Evolutionary conservation across 2,888 invertebrate species (phyloP), one percentile per base, ranked within the genome.

Genomic region (Agrilus cyanescens): DNA sequence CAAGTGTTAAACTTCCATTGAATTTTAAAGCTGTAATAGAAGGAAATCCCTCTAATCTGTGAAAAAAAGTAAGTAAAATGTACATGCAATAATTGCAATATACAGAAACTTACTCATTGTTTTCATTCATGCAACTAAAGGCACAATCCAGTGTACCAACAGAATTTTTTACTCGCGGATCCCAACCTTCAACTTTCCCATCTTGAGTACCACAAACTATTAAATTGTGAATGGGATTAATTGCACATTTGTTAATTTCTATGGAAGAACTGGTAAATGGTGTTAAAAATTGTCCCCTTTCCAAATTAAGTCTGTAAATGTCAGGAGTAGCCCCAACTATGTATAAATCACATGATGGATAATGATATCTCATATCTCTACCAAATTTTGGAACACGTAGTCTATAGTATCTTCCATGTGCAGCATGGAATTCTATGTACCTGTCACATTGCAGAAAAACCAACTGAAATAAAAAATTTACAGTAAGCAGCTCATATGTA

Each of bases 181-280:
- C 98, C 94, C 94, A 98, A 4, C 94, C 94, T 65, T 98, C 96
- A 0, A 99, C 79, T 54, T 80, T 82, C 1, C 97, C 97, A 61
- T 91, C 87, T 55, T 82, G 80, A 10, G 91, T 88, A 8, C 96
- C 96, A 55, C 85, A 79, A 39, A 85, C 69, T 14, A 98, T 68
- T 38, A 98, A 71, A 52, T 95, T 80, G 73, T 97, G 95, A 40
- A 80, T 78, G 0, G 86, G 81, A 71, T 91, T 96, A 10, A 96
- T 78, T 50, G 78, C 76, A 61, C 90, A 87, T 57, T 84, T 85
- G 61, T 91, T 93, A 15, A 90, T 74, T 48, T 79, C 76, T 46
- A 76, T 75, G 12, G 85, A 80, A 48, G 81, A 80, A 3, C 89
- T 82, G 44, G 74, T 72, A 59, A 81, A 82, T 1, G 97, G 86